Base-by-base conservation (phyloP, 2,888 invertebrate genomes). In the Amaurobius ferox region DNA sequence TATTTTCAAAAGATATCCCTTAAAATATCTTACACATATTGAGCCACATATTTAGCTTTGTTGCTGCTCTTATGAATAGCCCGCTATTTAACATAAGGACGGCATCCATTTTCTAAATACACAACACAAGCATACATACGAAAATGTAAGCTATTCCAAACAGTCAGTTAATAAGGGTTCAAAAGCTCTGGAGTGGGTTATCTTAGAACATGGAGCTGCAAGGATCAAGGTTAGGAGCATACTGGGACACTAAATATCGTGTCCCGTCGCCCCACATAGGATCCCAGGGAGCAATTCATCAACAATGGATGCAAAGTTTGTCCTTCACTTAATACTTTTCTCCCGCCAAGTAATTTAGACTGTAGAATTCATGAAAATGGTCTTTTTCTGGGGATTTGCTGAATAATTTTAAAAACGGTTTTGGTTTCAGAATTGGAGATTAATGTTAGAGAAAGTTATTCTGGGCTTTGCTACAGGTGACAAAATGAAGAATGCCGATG, bases 221-320 rank as follows among this genome's bases (percentile, higher is more conserved):
- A 72, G 86, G 78, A 86, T 79, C 86, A 77, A 35, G 32, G 79
- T 74, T 79, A 79, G 86, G 78, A 70, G 68, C 78, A 62, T 79
- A 35, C 68, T 70, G 81, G 86, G 83, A 77, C 78, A 74, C 68
- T 79, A 86, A 86, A 86, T 86, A 78, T 85, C 61, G 64, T 26
- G 77, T 55, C 76, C 81, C 74, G 70, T 83, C 83, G 64, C 48
- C 73, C 79, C 73, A 73, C 67, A 79, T 79, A 73, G 73, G 86
- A 74, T 79, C 86, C 86, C 83, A 68, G 81, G 77, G 81, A 86
- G 86, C 86, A 30, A 86, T 86, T 77, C 79, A 64, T 86, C 86
- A 86, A 48, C 39, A 68, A 44, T 66, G 55, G 64, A 64, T 79
- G 48, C 66, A 66, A 62, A 48, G 40, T 44, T 61, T 11, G 74